phyloP scores from a whole-genome alignment of 2,797 vertebrate species.

The Chelon auratus region DNA sequence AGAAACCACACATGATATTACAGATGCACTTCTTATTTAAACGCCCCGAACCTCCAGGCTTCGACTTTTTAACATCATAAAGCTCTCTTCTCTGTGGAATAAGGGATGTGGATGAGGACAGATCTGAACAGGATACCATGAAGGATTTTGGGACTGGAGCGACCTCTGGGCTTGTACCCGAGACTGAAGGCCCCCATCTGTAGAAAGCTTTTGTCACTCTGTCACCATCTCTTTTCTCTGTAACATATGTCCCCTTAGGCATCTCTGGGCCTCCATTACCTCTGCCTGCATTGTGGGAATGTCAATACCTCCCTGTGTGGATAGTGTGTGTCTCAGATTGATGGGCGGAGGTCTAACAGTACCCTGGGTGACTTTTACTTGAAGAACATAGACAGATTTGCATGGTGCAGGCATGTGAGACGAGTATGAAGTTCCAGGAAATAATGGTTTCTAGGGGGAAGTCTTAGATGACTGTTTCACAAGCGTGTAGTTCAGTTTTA shows the following conservation, averaged over 20 bases:
- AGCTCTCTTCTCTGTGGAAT: conserved; percentile 37
- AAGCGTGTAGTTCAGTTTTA: background rate
- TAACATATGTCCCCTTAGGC: conserved; percentile 73
- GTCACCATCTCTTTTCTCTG: conserved; percentile 69
- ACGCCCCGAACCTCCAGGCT: conserved; percentile 66
- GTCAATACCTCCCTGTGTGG: conserved; percentile 61
- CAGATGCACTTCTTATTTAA: conserved; percentile 67
- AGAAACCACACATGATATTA: conserved; percentile 62
- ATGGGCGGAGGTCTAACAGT: conserved; percentile 70
- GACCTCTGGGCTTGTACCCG: conserved; percentile 41
- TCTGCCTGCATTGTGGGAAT: conserved; percentile 69
- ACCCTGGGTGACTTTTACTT: conserved; percentile 74
- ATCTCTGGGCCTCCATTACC: conserved; percentile 74
- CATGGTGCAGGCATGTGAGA: conserved; percentile 30
- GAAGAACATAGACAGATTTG: conserved; percentile 55
- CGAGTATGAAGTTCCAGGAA: conserved; percentile 22
- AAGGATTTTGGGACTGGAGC: conserved; percentile 44
- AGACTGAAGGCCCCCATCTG: conserved; percentile 42
- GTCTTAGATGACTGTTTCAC: conserved; percentile 37
- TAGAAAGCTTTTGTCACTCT: conserved; percentile 64
- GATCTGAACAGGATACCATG: conserved; percentile 37
- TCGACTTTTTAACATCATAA: conserved; percentile 68
- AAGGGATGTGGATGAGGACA: conserved; percentile 40
- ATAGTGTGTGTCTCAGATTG: conserved; percentile 66
- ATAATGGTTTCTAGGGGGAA: background rate